Conservation (phyloP, 1,140 invertebrate species). For the Dysdera silvatica region DNA sequence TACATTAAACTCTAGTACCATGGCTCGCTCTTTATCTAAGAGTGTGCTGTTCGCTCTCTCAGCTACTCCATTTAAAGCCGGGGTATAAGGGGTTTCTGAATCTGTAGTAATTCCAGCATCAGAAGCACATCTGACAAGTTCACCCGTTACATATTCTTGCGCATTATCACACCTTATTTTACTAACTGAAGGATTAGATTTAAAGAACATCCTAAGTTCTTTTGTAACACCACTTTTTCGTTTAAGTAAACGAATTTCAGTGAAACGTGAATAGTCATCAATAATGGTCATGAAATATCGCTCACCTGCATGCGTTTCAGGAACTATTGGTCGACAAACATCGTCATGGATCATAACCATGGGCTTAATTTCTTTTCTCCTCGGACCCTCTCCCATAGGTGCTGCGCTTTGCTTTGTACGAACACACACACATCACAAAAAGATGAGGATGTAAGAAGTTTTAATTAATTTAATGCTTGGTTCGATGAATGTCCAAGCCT, state of each 20-base stretch:
- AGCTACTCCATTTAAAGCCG: constrained; percentile 15
- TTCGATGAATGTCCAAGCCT: too few relatives aligned
- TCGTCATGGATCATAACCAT: too few relatives aligned
- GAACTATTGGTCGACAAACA: too few relatives aligned
- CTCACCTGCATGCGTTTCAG: too few relatives aligned
- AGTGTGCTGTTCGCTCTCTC: constrained; percentile 28
- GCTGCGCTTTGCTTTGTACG: too few relatives aligned
- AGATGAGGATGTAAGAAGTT: too few relatives aligned
- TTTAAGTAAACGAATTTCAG: constrained; percentile 15
- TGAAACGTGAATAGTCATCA: constrained; percentile 25
- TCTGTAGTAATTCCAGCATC: neutral
- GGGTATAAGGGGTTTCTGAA: constrained; percentile 7
- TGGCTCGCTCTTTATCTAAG: constrained; percentile 17
- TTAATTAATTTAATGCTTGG: too few relatives aligned
- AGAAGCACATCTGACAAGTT: neutral
- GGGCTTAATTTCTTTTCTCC: too few relatives aligned
- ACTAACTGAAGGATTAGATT: neutral
- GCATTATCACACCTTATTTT: neutral
- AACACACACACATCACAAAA: too few relatives aligned
- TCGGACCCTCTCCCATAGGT: too few relatives aligned
- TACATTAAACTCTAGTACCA: constrained; percentile 24
- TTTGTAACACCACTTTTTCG: neutral
- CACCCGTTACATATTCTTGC: neutral
- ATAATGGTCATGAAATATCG: constrained; percentile 26
- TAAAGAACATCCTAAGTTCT: neutral